Evolutionary conservation across 2,797 vertebrate genomes (phyloP).

Genomic region (Paramormyrops hopkinsi): DNA sequence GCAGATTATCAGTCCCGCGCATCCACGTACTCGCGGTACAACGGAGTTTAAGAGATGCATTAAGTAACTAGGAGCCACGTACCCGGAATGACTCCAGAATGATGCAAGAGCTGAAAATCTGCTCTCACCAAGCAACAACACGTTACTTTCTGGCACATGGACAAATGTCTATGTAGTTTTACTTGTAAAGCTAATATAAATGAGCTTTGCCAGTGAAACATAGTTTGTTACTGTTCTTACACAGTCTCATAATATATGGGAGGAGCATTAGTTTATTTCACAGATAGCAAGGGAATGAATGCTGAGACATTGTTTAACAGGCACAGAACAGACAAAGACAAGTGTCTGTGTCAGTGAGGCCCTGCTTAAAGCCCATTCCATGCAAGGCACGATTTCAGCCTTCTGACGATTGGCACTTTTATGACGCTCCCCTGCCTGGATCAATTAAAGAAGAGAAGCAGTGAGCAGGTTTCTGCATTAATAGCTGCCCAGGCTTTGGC

Average conservation of each 20-base stretch:
- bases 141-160: conserved; percentile 36
- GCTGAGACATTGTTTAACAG: neutral
- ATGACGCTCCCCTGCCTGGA: conserved; percentile 44
- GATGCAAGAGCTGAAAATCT: conserved; percentile 55
- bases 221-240: neutral
- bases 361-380: conserved; percentile 42
- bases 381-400: conserved; percentile 41
- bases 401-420: conserved; percentile 39
- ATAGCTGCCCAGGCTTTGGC: conserved; percentile 37
- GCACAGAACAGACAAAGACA: neutral
- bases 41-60: neutral
- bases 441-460: conserved; percentile 44
- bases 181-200: neutral
- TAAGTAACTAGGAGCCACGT: conserved; percentile 8
- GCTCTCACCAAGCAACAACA: conserved; percentile 32
- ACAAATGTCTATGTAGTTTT: conserved; percentile 31
- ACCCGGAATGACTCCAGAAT: conserved; percentile 47
- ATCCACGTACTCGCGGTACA: neutral
- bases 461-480: conserved; percentile 39
- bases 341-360: conserved; percentile 25
- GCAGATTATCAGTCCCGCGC: neutral
- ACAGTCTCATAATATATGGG: neutral
- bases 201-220: neutral
- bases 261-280: neutral
- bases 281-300: neutral